Evolutionary conservation across 2,113 vertebrate genomes (phyloP), one percentile per base, ranked within the genome.

Genomic region (Takifugu flavidus): DNA sequence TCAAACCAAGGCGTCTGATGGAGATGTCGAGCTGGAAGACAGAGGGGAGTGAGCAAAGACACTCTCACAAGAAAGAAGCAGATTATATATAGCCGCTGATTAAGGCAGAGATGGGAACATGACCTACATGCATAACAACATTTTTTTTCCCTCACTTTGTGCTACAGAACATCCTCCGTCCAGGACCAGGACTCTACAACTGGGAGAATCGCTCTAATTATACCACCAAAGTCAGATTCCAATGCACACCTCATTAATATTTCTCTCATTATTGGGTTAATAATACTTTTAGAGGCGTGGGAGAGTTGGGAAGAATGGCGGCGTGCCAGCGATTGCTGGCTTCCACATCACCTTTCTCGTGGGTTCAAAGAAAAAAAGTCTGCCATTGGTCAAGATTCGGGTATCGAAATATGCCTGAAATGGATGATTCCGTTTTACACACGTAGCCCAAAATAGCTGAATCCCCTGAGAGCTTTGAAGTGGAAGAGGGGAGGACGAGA

Each of bases 81-180:
- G 83, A 90, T 89, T 92, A 91, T 89, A 92, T 91, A 91, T 92
- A 90, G 91, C 88, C 79, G 79, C 89, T 92, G 91, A 92, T 91
- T 91, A 91, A 90, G 73, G 84, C 88, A 89, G 88, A 82, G 89
- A 90, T 84, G 84, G 82, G 89, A 91, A 90, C 89, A 88, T 92
- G 91, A 91, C 91, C 90, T 90, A 92, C 89, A 91, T 92, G 85
- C 86, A 88, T 85, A 89, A 87, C 87, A 89, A 86, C 79, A 84
- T 82, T 47, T 88, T 83, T 47, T 88, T 83, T 82, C 82, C 87
- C 87, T 81, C 79, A 80, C 79, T 74, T 89, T 84, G 78, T 70
- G 83, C 83, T 79, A 74, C 69, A 69, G 85, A 88, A 88, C 77
- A 73, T 71, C 80, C 82, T 87, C 72, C 62, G 81, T 91, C 85